These are phyloP conservation scores for Cynodonichthys magdalenae DNA, from an alignment of 2,797 vertebrate species.

Conservation along the genomic window DNA sequence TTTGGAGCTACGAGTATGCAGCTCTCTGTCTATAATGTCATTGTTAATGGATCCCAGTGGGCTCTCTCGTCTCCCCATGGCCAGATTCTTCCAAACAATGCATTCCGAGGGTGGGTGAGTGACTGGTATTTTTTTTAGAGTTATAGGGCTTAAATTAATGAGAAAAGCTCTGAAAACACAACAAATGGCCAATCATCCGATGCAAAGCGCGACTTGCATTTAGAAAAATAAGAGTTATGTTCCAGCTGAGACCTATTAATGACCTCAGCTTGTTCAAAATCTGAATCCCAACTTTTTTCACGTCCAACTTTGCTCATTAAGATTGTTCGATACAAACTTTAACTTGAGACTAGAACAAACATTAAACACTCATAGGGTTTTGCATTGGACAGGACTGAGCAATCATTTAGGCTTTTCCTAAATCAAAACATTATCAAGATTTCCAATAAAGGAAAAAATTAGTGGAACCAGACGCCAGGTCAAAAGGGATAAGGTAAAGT, in stretches of 20 bases:
- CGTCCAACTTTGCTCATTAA: constrained; percentile 46
- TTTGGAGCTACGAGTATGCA: constrained; percentile 25
- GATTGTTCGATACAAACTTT: constrained; percentile 7
- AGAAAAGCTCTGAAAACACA: constrained; percentile 23
- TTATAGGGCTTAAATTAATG: constrained; percentile 61
- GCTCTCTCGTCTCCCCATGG: constrained; percentile 36
- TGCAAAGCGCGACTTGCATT: constrained; percentile 25
- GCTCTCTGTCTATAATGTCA: constrained; percentile 37
- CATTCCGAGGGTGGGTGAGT: constrained; percentile 8
- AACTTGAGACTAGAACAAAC: constrained; percentile 11
- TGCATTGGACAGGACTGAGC: background rate
- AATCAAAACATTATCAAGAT: background rate
- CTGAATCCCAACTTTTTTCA: constrained; percentile 27
- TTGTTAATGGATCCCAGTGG: constrained; percentile 70
- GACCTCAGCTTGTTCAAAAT: constrained; percentile 29
- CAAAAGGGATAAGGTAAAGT: too few species aligned
- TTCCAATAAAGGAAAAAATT: too few species aligned
- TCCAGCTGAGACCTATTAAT: constrained; percentile 48
- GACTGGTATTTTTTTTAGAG: constrained; percentile 36
- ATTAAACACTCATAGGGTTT: constrained; percentile 9
- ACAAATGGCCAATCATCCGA: constrained; percentile 35
- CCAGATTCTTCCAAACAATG: constrained; percentile 53
- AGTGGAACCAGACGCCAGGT: too few species aligned
- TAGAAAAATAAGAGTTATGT: constrained; percentile 9
- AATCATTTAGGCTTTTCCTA: background rate